Evolutionary conservation across 2,888 invertebrate genomes (phyloP).

Genomic region (Drosophila formosana): DNA sequence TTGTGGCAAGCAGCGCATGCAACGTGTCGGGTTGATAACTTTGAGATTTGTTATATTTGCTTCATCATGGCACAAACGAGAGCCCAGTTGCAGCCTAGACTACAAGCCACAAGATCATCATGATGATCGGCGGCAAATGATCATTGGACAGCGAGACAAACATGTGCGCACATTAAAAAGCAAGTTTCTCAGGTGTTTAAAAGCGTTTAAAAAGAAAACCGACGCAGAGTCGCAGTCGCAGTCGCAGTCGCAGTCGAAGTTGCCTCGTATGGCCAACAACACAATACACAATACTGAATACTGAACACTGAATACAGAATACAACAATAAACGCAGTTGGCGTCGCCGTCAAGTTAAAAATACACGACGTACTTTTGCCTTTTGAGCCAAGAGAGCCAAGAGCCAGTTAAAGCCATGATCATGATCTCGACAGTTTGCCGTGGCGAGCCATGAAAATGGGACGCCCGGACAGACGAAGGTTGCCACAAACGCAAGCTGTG

Average conservation of each 20-base stretch:
- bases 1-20: slow-evolving; percentile 52
- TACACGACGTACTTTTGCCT: slow-evolving; percentile 68
- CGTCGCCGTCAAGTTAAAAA: slow-evolving; percentile 60
- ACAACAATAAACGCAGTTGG: slow-evolving; percentile 68
- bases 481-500: slow-evolving; percentile 62
- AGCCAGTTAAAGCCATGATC: slow-evolving; percentile 81
- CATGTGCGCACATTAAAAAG: slow-evolving; percentile 80
- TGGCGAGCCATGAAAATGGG: slow-evolving; percentile 70
- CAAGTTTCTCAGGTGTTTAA: slow-evolving; percentile 82
- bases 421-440: slow-evolving; percentile 68
- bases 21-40: slow-evolving; percentile 74
- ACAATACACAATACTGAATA: slow-evolving; percentile 22
- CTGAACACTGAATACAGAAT: slow-evolving; percentile 36
- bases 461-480: slow-evolving; percentile 64
- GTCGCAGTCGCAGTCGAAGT: slow-evolving; percentile 7
- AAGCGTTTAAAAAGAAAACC: slow-evolving; percentile 81
- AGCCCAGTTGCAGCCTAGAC: slow-evolving; percentile 7
- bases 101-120: slow-evolving; percentile 31
- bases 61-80: slow-evolving; percentile 78
- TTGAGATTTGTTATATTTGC: slow-evolving; percentile 79
- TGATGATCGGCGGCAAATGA: slow-evolving; percentile 17
- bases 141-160: slow-evolving; percentile 42
- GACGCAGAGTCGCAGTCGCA: slow-evolving; percentile 41
- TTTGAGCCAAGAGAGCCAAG: slow-evolving; percentile 36
- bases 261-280: slow-evolving; percentile 28